These are phyloP conservation scores for Papilio machaon DNA, from an alignment of 1,140 invertebrate genomes.

Conservation along the genomic window DNA sequence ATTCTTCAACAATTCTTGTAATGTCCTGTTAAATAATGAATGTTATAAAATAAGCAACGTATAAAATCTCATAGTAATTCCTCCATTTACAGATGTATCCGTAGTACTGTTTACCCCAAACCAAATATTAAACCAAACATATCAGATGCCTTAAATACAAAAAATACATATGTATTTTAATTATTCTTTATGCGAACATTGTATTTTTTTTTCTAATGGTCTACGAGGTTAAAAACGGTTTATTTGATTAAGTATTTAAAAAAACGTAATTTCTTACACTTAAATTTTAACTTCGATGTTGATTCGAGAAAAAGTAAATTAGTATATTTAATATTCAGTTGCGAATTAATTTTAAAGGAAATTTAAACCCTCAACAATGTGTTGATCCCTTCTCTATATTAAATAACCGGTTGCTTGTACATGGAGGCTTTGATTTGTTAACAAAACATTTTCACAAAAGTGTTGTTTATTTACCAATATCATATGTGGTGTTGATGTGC, in stretches of 20 bases:
- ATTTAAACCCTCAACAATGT: neutral
- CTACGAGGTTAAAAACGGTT: too few species aligned
- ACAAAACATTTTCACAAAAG: conserved; percentile 47
- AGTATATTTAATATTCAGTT: neutral
- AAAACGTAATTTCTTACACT: too few species aligned
- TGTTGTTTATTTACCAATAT: conserved; percentile 41
- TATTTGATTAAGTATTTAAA: too few species aligned
- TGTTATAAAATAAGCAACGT: neutral
- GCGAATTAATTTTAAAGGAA: neutral
- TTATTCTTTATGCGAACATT: too few species aligned
- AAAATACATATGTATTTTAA: too few species aligned
- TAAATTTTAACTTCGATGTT: neutral
- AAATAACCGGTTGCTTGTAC: neutral
- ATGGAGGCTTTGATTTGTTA: neutral
- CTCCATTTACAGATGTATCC: too few species aligned
- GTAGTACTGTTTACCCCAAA: too few species aligned
- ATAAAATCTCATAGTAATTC: too few species aligned
- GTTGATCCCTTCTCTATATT: neutral
- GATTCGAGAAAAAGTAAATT: neutral
- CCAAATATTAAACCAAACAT: too few species aligned
- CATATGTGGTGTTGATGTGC: conserved; percentile 56
- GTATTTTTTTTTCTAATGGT: too few species aligned
- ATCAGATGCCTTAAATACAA: too few species aligned
- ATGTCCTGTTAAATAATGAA: neutral
- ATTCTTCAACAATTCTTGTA: neutral